Evolutionary conservation across 2,888 invertebrate species (phyloP), one percentile per base, ranked within the genome.

Genomic region (Sialis lutaria): DNA sequence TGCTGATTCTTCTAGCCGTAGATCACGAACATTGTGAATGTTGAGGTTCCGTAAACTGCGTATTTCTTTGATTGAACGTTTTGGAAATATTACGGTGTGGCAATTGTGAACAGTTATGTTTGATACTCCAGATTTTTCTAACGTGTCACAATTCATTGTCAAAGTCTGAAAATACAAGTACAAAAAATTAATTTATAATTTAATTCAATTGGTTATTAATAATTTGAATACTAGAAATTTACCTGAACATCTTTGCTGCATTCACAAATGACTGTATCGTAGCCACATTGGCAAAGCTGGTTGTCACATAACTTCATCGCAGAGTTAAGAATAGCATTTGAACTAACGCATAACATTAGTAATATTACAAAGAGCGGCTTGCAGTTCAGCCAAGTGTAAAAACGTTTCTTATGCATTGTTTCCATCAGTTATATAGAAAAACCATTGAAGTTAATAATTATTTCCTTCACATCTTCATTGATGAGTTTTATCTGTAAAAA

Each of bases 41-140:
- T 72, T 72, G 45, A 88, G 68, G 46, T 67, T 69, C 32, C 78
- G 72, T 48, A 88, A 64, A 47, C 74, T 76, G 43, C 69, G 63
- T 53, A 82, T 76, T 50, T 71, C 65, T 32, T 69, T 64, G 43
- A 84, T 67, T 6, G 82, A 69, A 55, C 77, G 68, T 1, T 68
- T 56, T 40, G 72, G 65, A 53, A 84, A 73, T 44, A 64, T 67
- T 5, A 82, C 72, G 33, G 68, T 65, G 45, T 69, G 68, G 60
- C 88, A 88, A 58, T 79, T 75, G 50, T 72, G 68, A 50, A 88
- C 72, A 52, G 73, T 68, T 54, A 88, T 77, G 43, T 47, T 47
- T 6, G n/a, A 34, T 33, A 34, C 32, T 13, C 40, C 45, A 4
- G 33, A 37, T 6, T 8, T 37, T 37, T 22, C 22, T 22, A 22